phyloP scores from a whole-genome alignment of 2,888 invertebrate species.

The Lasioglossum vierecki region DNA sequence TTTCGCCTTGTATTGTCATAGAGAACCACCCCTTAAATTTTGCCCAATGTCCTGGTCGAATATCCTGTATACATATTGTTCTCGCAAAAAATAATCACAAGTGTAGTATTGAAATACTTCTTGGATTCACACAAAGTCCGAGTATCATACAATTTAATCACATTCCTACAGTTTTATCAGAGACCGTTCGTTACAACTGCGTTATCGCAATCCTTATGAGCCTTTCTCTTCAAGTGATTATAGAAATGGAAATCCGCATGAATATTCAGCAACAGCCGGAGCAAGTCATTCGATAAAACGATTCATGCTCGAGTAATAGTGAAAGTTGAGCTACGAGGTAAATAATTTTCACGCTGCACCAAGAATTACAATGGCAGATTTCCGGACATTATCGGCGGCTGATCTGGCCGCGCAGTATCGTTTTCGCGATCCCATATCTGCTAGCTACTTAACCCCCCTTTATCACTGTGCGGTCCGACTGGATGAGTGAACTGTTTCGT shows the following conservation, averaged over 20 bases:
- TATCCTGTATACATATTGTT: background rate
- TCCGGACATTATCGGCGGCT: conserved; percentile 14
- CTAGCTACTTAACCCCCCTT: background rate
- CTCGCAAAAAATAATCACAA: background rate
- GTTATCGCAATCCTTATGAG: background rate
- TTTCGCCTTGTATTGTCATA: too few species aligned
- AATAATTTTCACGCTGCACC: conserved; percentile 6
- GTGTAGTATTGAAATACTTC: background rate
- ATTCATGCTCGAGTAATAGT: background rate
- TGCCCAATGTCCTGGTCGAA: too few species aligned
- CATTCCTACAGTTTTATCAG: background rate
- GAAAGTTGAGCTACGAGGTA: background rate
- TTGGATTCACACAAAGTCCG: background rate
- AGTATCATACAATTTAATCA: background rate
- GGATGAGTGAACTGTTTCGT: background rate
- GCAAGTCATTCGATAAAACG: background rate
- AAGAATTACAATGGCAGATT: conserved; percentile 11
- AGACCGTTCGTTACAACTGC: background rate
- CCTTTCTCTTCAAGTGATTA: background rate
- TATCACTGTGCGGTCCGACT: background rate
- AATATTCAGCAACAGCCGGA: background rate
- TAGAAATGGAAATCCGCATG: background rate
- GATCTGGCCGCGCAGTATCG: conserved; percentile 14
- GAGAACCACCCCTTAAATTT: too few species aligned
- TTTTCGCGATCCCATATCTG: conserved; percentile 17